Conservation (phyloP, 1,140 invertebrate species). For the Panagrolaimus sp. region DNA sequence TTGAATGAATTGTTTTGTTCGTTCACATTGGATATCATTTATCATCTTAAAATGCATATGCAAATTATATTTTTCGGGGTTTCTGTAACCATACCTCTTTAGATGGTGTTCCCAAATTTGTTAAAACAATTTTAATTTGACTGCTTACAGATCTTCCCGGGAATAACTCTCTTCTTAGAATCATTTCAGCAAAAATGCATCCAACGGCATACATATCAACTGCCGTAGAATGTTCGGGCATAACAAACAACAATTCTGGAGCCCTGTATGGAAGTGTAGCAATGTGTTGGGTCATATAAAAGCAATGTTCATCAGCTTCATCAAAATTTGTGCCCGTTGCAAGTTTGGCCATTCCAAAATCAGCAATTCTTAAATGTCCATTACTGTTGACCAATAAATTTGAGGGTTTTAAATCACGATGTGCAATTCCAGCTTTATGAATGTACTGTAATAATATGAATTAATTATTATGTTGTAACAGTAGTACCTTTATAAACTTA, state of each 20-base stretch:
- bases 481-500: constrained; percentile 23
- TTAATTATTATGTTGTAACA: not conserved
- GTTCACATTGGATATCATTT: constrained; percentile 47
- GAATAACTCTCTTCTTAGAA: constrained; percentile 88
- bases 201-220: constrained; percentile 99
- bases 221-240: constrained; percentile 71
- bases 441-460: constrained; percentile 58
- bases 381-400: constrained; percentile 64
- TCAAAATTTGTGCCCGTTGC: constrained; percentile 26
- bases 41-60: constrained; percentile 42
- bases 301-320: constrained; percentile 39
- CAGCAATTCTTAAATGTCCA: constrained; percentile 63
- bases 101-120: constrained; percentile 44
- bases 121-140: constrained; percentile 52
- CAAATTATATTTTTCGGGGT: constrained; percentile 9
- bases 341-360: constrained; percentile 62
- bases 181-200: constrained; percentile 93
- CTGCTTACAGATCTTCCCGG: constrained; percentile 68
- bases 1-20: constrained; percentile 47
- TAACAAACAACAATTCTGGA: constrained; percentile 93
- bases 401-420: constrained; percentile 63
- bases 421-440: constrained; percentile 61
- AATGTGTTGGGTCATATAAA: constrained; percentile 69
- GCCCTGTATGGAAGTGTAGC: constrained; percentile 84
- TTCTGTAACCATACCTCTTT: constrained; percentile 39